Evolutionary conservation across 2,113 vertebrate genomes (phyloP).

Genomic region (Seriola quinqueradiata): DNA sequence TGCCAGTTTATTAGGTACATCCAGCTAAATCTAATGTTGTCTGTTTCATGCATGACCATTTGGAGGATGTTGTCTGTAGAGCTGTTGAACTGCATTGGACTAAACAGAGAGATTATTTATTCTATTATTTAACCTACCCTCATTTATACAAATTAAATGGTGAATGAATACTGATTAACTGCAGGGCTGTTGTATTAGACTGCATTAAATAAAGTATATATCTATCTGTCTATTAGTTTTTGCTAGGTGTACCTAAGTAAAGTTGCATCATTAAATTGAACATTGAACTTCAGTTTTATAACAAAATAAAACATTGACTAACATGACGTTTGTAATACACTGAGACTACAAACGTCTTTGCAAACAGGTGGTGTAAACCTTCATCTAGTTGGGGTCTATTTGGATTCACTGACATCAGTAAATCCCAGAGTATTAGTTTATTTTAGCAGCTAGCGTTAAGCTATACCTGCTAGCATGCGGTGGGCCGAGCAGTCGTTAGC

Average conservation of each 20-base stretch:
- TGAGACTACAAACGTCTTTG: fast-evolving
- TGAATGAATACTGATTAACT: too few relatives aligned
- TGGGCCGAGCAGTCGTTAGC: not conserved
- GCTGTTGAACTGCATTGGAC: too few relatives aligned
- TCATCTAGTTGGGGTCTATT: too few relatives aligned
- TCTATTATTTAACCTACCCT: too few relatives aligned
- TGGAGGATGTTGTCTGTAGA: too few relatives aligned
- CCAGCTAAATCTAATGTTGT: not conserved
- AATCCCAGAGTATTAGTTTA: not conserved
- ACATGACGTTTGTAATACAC: not conserved
- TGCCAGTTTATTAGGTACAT: not conserved
- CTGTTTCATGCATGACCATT: too few relatives aligned
- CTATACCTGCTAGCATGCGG: slow-evolving; percentile 39
- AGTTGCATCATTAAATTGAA: not conserved
- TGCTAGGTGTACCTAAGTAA: not conserved
- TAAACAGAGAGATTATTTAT: too few relatives aligned
- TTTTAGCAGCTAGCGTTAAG: slow-evolving; percentile 37
- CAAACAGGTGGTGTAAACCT: not conserved
- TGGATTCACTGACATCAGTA: too few relatives aligned
- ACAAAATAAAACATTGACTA: not conserved
- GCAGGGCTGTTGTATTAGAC: too few relatives aligned
- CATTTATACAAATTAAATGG: too few relatives aligned
- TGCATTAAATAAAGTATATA: not conserved
- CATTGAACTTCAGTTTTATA: not conserved
- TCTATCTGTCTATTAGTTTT: not conserved